Evolutionary conservation across 2,113 vertebrate species (phyloP), one percentile per base, ranked within the genome.

Genomic region (Apodemus sylvaticus): DNA sequence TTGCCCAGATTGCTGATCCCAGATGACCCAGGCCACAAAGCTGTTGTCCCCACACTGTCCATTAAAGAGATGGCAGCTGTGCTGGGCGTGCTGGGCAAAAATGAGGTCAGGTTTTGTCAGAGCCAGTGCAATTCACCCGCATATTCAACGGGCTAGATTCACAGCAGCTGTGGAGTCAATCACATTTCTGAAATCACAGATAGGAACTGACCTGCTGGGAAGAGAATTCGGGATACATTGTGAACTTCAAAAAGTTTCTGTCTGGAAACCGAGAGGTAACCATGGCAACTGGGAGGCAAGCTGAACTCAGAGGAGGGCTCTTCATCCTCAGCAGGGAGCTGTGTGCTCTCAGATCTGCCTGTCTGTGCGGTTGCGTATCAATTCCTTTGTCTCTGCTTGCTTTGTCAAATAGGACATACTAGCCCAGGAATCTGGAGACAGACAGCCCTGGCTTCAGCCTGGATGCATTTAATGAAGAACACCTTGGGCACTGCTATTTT

Each of bases 221-320:
- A 97, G 95, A 89, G 93, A 96, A 96, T 95, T 82, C 90, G 71
- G 96, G 83, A 96, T 97, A 90, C 74, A 93, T 51, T 48, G 48
- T 53, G 71, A 96, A 97, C 95, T 96, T 97, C 96, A 96, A 89
- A 97, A 97, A 98, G 79, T 97, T 98, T 97, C 91, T 97, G 89
- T 90, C 91, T 93, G 87, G 96, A 96, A 96, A 93, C 89, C 0
- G 79, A 95, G 83, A 42, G 94, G 97, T 97, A 95, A 96, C 97
- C 90, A 96, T 97, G 95, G 96, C 91, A 96, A 97, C 96, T 0
- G 1, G 74, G 92, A 97, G 96, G 66, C 92, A 92, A 92, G 92
- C 31, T 82, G 95, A 93, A 94, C 70, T 85, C 16, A 0, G 39
- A 85, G 62, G 62, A 96, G 68, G 96, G 83, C 66, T 78, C 90